These are phyloP conservation scores for Dorcus hopei DNA, from an alignment of 2,888 invertebrate species.

Conservation along the genomic window DNA sequence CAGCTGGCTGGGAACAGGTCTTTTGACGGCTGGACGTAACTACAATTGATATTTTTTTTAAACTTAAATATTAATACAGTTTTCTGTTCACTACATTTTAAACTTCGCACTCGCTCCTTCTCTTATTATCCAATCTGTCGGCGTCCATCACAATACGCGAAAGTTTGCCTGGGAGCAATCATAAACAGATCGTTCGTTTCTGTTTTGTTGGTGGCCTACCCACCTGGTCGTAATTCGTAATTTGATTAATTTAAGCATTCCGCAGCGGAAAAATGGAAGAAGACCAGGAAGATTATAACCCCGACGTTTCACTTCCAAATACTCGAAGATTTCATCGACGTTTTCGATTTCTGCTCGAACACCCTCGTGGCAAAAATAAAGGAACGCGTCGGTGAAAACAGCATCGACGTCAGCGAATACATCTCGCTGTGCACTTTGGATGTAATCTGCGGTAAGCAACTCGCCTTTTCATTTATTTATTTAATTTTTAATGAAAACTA, in stretches of 20 bases:
- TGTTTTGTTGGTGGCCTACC: too few relatives aligned
- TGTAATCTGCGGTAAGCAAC: conserved; percentile 17
- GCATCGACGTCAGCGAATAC: conserved; percentile 23
- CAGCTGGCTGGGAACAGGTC: conserved; percentile 37
- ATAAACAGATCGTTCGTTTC: too few relatives aligned
- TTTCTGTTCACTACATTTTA: too few relatives aligned
- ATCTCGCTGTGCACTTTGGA: conserved; percentile 19
- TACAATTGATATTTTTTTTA: background rate
- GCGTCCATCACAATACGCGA: too few relatives aligned
- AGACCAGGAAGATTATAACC: conserved; percentile 46
- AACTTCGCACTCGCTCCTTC: too few relatives aligned
- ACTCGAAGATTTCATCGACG: conserved; percentile 42
- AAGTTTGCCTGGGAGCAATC: too few relatives aligned
- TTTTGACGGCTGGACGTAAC: conserved; percentile 37
- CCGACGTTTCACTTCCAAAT: conserved; percentile 48
- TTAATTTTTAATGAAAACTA: too few relatives aligned
- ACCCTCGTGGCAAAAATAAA: conserved; percentile 4
- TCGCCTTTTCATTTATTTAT: too few relatives aligned
- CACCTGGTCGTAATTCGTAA: too few relatives aligned
- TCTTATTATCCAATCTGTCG: too few relatives aligned
- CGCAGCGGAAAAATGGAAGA: conserved; percentile 36
- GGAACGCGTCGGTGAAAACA: conserved; percentile 27
- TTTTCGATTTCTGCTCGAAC: conserved; percentile 30
- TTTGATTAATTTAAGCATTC: too few relatives aligned
- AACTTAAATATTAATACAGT: too few relatives aligned